Evolutionary conservation across 1,140 invertebrate genomes (phyloP), one percentile per base, ranked within the genome.

Genomic region (Polypedilum vanderplanki): DNA sequence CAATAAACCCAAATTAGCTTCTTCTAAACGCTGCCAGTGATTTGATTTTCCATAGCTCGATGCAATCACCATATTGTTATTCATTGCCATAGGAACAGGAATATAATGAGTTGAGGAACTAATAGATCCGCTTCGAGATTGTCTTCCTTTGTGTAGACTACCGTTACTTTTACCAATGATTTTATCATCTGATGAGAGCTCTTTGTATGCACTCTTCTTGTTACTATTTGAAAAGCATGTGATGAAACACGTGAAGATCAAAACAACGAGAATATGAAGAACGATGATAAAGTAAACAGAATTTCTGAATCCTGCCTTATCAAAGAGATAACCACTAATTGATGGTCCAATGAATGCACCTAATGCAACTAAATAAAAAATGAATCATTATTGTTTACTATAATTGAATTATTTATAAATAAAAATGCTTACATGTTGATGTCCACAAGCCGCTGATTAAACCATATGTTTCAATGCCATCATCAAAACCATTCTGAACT

Each of bases 311-410:
- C 90, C 90, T 64, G 91, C 87, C 73, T 83, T 86, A 77, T 95
- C 91, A 76, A 90, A 88, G 0, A 95, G 84, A 57, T 92, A 86
- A 7, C 92, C 92, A 41, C 89, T 91, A 0, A 93, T 83, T 0
- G 90, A 91, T 1, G 92, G 92, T 0, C 92, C 92, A 33, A 93
- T 89, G 80, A 93, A 94, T 24, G 91, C 91, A n/a, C 93, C 93
- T 0, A 94, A 83, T 1, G 93, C 93, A 80, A 94, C 46, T 57
- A n/a, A 57, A 46, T 57, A 3, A 57, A 57, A 15, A 15, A 57
- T 57, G 0, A n/a, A 57, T 46, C 41, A 57, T 12, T 15, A 15
- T 12, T 15, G 12, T n/a, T 57, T 57, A 15, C 4, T 57, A 15
- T 57, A 57, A 57, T 12, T 57, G 46, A 57, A 57, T 57, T 57